Conservation (phyloP, 2,888 invertebrate species). For the Rugalucina vietnamica region DNA sequence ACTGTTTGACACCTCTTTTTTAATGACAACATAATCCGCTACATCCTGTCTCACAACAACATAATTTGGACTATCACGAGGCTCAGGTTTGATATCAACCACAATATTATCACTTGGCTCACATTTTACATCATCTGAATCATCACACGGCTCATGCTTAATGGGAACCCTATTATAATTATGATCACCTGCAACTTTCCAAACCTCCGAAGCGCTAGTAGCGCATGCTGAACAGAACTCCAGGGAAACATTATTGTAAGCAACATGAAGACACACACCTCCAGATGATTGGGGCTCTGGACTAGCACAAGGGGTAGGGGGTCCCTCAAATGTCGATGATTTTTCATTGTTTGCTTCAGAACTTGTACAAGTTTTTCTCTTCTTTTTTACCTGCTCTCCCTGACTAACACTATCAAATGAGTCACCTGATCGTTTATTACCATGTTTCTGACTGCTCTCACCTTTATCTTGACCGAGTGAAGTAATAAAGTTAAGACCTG, state of each 20-base stretch:
- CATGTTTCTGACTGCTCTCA: neutral
- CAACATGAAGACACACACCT: constrained; percentile 70
- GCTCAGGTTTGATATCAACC: neutral
- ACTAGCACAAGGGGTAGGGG: constrained; percentile 23
- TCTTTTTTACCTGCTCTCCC: neutral
- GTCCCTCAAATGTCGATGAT: neutral
- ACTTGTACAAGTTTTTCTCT: neutral
- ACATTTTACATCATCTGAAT: neutral
- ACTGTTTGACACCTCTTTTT: neutral
- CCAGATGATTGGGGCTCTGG: constrained; percentile 30
- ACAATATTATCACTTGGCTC: neutral
- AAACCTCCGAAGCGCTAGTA: constrained; percentile 51
- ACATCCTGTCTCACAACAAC: neutral
- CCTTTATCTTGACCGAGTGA: constrained; percentile 35
- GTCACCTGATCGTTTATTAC: neutral
- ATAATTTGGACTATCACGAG: no score
- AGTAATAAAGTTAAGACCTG: constrained; percentile 63
- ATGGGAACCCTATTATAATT: constrained; percentile 46
- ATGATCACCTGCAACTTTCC: constrained; percentile 58
- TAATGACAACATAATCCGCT: neutral
- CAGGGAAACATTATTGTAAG: constrained; percentile 64
- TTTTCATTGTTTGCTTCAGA: neutral
- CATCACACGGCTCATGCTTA: neutral
- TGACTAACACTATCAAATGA: neutral
- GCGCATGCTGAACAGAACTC: constrained; percentile 68